Evolutionary conservation across 2,888 invertebrate genomes (phyloP).

Genomic region (Diarsia brunnea): DNA sequence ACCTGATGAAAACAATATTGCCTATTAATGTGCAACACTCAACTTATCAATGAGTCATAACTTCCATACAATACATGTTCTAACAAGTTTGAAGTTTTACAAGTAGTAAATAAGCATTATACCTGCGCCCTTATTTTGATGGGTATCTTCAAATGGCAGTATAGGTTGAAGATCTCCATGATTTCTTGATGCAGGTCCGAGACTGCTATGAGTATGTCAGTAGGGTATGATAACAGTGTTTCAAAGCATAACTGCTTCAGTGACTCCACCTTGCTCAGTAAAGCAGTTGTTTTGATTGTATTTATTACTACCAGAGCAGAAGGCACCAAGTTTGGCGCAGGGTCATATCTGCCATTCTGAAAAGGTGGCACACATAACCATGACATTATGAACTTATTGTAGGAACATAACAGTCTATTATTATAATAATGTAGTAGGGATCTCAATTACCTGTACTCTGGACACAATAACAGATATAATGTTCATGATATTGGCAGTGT

Average conservation of each 20-base stretch:
- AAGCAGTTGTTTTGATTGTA: constrained; percentile 72
- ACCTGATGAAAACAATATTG: not conserved
- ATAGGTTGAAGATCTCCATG: constrained; percentile 73
- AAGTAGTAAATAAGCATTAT: constrained; percentile 27
- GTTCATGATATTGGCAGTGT: constrained; percentile 71
- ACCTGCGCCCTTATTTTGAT: constrained; percentile 71
- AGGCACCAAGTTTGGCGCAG: constrained; percentile 70
- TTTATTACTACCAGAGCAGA: constrained; percentile 76
- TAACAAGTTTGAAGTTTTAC: constrained; percentile 8
- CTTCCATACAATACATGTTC: not conserved
- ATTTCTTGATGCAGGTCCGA: constrained; percentile 67
- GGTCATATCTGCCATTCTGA: constrained; percentile 62
- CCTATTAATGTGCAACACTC: not conserved
- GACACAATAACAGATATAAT: constrained; percentile 74
- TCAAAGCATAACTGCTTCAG: constrained; percentile 75
- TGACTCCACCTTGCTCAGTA: constrained; percentile 67
- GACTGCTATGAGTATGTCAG: constrained; percentile 69
- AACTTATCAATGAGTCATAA: constrained; percentile 4
- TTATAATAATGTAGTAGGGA: not conserved
- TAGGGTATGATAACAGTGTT: constrained; percentile 77
- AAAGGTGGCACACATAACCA: constrained; percentile 46
- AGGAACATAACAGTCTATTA: not conserved
- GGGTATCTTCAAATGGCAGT: constrained; percentile 66
- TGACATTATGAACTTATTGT: not conserved
- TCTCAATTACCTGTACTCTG: constrained; percentile 76